These are phyloP conservation scores for Caenorhabditis tropicalis DNA, from an alignment of 1,140 invertebrate species.

Conservation along the genomic window DNA sequence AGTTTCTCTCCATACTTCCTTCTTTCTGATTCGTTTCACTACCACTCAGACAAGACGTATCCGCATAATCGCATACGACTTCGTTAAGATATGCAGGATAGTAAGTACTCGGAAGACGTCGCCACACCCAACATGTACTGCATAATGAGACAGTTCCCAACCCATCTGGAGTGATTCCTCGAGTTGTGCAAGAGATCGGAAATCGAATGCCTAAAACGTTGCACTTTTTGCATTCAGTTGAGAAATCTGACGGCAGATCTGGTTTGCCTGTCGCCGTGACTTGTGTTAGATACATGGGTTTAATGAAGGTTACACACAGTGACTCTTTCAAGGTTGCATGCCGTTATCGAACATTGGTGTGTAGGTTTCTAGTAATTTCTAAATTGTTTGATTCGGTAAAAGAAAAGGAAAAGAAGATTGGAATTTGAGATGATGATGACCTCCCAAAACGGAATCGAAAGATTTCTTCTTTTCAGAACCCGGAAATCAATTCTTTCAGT, in stretches of 20 bases:
- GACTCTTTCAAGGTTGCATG: conserved; percentile 23
- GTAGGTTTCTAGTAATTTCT: conserved; percentile 1
- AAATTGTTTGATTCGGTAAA: neutral
- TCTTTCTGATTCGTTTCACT: neutral
- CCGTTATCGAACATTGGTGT: conserved; percentile 34
- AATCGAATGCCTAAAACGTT: conserved; percentile 28
- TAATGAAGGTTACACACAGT: conserved; percentile 34
- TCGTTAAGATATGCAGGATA: conserved; percentile 43
- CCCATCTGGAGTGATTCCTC: conserved; percentile 12
- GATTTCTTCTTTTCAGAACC: neutral
- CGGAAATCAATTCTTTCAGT: neutral
- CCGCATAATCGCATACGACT: conserved; percentile 42
- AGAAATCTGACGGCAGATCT: too few relatives aligned
- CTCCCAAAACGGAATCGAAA: neutral
- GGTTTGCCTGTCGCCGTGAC: neutral
- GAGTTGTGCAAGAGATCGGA: conserved; percentile 41
- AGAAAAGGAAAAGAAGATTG: neutral
- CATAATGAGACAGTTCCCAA: conserved; percentile 26
- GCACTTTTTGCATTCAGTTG: neutral
- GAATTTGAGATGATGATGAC: conserved; percentile 24
- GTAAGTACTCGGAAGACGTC: conserved; percentile 35
- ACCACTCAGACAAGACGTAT: conserved; percentile 28
- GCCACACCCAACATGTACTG: conserved; percentile 44
- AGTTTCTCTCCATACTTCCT: neutral
- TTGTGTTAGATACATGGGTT: neutral